These are phyloP conservation scores for Dromaius novaehollandiae DNA, from an alignment of 2,113 vertebrate species.

Conservation along the genomic window DNA sequence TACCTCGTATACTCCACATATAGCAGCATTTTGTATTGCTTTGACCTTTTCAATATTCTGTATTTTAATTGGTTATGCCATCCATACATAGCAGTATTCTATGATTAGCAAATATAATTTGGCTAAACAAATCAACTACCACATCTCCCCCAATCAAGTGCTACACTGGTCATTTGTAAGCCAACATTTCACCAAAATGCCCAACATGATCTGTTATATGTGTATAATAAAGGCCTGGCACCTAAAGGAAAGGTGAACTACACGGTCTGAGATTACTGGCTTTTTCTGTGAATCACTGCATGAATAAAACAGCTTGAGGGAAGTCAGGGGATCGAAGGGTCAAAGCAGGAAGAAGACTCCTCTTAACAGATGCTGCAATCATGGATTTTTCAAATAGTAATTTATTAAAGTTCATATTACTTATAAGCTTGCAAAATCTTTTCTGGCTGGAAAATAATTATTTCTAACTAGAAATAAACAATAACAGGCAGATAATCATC, in stretches of 20 bases:
- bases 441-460: fast-evolving
- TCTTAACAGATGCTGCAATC: background rate
- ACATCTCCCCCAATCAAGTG: background rate
- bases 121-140: background rate
- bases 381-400: background rate
- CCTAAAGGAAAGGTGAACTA: background rate
- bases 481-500: background rate
- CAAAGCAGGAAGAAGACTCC: background rate
- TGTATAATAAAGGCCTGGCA: background rate
- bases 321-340: background rate
- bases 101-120: background rate
- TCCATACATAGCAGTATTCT: background rate
- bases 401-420: background rate
- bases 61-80: conserved; percentile 5
- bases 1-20: background rate
- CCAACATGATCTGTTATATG: background rate
- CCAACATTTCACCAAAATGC: background rate
- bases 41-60: conserved; percentile 50
- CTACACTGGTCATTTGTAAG: background rate
- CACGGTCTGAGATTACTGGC: background rate
- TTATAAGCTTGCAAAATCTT: background rate
- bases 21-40: background rate
- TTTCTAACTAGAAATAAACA: background rate
- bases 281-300: background rate
- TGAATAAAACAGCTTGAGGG: background rate